A percentile compares a stretch with the other conserved stretches of the same genome.
phyloP scores from a whole-genome alignment of 2,888 invertebrate genomes.

The Amiota communis region DNA sequence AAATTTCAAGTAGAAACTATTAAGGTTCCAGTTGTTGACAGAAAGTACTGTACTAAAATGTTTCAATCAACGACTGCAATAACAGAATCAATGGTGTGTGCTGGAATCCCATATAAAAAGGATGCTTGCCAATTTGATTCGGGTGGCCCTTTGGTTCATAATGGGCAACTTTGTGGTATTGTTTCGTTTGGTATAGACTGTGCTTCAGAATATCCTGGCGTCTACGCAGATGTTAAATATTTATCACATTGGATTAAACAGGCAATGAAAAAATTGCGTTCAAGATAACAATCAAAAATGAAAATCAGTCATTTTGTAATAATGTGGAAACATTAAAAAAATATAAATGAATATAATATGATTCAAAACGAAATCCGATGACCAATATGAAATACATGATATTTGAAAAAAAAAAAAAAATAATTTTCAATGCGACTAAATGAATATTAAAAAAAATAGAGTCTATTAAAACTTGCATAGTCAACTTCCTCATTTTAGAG shows the following conservation, averaged over 20 bases:
- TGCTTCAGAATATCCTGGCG: constrained; percentile 7
- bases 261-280: neutral
- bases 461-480: too few relatives aligned
- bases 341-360: too few relatives aligned
- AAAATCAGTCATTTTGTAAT: too few relatives aligned
- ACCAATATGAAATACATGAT: too few relatives aligned
- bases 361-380: too few relatives aligned
- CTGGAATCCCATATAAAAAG: neutral
- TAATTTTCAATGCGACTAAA: too few relatives aligned
- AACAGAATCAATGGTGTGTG: constrained; percentile 6
- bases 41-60: neutral
- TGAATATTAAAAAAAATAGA: too few relatives aligned
- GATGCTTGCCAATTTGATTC: constrained; percentile 17
- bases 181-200: constrained; percentile 15
- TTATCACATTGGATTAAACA: neutral
- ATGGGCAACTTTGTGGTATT: constrained; percentile 5
- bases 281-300: too few relatives aligned
- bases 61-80: neutral
- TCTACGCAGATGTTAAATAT: neutral
- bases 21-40: neutral
- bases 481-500: too few relatives aligned
- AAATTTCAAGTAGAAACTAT: neutral
- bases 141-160: constrained; percentile 9
- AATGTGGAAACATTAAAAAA: too few relatives aligned
- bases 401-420: too few relatives aligned